Evolutionary conservation across 30 jellyfish, hydroid and myxozoan species (phyloP), one percentile per base, ranked within the genome.

Genomic region (Morbakka virulenta): DNA sequence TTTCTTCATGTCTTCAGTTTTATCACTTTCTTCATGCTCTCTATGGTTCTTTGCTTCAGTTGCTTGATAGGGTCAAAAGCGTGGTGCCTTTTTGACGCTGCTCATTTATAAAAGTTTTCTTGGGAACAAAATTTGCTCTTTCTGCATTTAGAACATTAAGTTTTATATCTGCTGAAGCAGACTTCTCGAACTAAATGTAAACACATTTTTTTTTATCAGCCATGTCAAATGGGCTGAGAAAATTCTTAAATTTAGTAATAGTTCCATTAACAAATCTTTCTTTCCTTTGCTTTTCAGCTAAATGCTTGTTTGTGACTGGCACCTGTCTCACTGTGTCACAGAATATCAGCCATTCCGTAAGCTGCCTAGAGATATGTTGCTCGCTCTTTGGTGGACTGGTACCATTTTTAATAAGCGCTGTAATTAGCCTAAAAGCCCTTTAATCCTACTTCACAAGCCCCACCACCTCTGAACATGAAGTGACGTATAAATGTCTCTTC

Each of bases 401-500:
- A 28, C 69, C 21, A 53, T 53, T 32, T 53, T 65, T 65, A 61
- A 23, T 32, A 22, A 23, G 53, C 62, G 26, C 68, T 69, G 41
- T 32, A 32, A 35, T 34, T 69, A 32, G 81, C 6, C 47, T 32
- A 69, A 32, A 32, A 32, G 27, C 69, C 34, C 33, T 68, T 32
- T 31, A 69, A 29, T 31, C 81, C n/a, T 65, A 61, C 77, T 65
- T 61, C 77, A 65, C 77, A 28, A 61, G 61, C 67, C 25, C 77
- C 77, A 4, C 23, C 77, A 9, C 77, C 77, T 65, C 77, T 61
- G 31, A 61, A 65, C 63, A 28, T 65, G n/a, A 61, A 52, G 14
- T 65, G 77, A 68, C 36, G 33, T 69, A 69, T 69, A 32, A 69
- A 69, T 23, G 74, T 69, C 74, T 69, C 81, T 69, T 69, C 69